Base-by-base conservation (phyloP, 2,797 vertebrate species). In the Argentina silus region DNA sequence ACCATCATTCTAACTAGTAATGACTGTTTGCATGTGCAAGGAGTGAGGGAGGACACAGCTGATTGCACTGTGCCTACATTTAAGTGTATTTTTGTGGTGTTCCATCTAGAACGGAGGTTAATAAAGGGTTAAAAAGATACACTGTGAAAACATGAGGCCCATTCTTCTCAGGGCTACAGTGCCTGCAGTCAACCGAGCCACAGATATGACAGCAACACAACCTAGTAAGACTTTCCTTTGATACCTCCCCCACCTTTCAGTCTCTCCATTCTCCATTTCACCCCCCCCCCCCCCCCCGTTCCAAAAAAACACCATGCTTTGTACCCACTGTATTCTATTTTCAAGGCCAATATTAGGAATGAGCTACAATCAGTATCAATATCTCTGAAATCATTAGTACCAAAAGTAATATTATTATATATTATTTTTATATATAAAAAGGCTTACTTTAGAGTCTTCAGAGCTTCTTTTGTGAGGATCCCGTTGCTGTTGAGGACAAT, bases 391-490 rank as follows among this genome's bases (percentile, higher is more conserved):
- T 14, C 10, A 23, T 23, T 11, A 10, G 48, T 6, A 51, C 43
- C 11, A 36, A 51, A 0, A 7, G 10, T 27, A 36, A 12, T 0
- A 62, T 15, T 42, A 27, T 14, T 7, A 62, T 12, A 8, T 3
- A 10, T 27, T 3, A 23, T 19, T 10, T 11, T 43, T 62, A n/a
- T 12, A n/a, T 5, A n/a, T 36, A 7, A 51, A 23, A 83, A 72
- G 67, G 56, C 90, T 93, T 93, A 95, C 94, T 89, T 95, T 94
- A 66, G 93, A 91, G 81, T 94, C 93, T 68, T 94, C 93, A 57
- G 92, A 88, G 76, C 87, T 91, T 87, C 91, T 86, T 85, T 93
- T 94, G 81, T 93, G 86, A 87, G 93, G 93, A 90, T 95, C 93
- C 48, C 93, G 87, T 80, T 93, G 91, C 93, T 95, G 91, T 85